Evolutionary conservation across 2,797 vertebrate species (phyloP), one percentile per base, ranked within the genome.

Genomic region (Chiloscyllium punctatum): DNA sequence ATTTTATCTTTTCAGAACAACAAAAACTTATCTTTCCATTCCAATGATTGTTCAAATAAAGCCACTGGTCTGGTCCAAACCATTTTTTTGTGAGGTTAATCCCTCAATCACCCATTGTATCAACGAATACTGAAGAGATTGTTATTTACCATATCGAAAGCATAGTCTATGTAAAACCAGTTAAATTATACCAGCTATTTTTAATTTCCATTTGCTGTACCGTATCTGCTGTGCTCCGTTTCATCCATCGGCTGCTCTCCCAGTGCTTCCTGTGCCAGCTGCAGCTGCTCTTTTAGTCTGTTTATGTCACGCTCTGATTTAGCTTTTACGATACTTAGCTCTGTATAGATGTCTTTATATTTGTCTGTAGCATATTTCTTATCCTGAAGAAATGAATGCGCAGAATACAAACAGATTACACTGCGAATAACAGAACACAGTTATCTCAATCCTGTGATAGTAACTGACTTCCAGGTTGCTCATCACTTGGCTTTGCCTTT

Each of bases 291-390:
- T 95, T 97, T 96, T 95, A 98, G 97, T 15, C 98, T 97, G 53
- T 98, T 97, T 96, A 98, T 96, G 74, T 98, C 98, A 77, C 98
- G 97, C 96, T 98, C 98, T 0, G 97, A 98, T 97, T 98, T 98
- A 97, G 98, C 98, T 97, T 97, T 98, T 79, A 98, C 98, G 23
- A 98, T 98, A 96, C 98, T 98, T 96, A 98, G 97, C 97, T 98
- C 98, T 0, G 98, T 98, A 97, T 98, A 98, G 96, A 98, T 98
- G 97, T 98, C 98, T 96, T 98, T 98, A 97, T 98, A 98, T 96
- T 98, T 98, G 97, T 98, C 98, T 0, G 98, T 98, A 57, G 98
- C 97, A 95, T 98, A 98, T 88, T 98, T 98, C 96, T 98, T 98
- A 96, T 98, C 98, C 98, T 98, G 94, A 51, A 82, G 95, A 90